A percentile compares a stretch with the other conserved stretches of the same genome.
Conservation (phyloP, 1,140 invertebrate genomes). For the Lucilia cuprina region DNA sequence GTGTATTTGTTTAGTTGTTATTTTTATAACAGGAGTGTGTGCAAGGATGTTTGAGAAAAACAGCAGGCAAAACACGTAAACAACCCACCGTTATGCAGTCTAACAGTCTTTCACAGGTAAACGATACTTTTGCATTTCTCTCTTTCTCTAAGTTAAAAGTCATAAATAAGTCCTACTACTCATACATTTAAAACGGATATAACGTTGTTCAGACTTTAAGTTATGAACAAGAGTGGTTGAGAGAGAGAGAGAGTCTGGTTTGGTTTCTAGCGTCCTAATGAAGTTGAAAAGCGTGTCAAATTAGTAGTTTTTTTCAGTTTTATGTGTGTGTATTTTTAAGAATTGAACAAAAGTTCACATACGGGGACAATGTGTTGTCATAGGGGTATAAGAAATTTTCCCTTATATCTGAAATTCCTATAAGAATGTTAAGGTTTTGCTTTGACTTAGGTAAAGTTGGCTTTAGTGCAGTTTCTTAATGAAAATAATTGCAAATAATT, state of each 20-base stretch:
- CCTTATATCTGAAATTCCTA: not conserved
- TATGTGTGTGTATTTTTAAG: not conserved
- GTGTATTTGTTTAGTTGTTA: not conserved
- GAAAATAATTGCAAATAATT: no score
- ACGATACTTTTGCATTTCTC: not conserved
- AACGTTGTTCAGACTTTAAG: not conserved
- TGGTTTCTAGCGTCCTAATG: not conserved
- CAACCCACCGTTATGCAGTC: no score
- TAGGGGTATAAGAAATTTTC: not conserved
- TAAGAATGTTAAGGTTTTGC: not conserved
- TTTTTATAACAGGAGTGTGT: not conserved
- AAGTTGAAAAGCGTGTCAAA: conserved; percentile 1
- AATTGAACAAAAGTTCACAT: not conserved
- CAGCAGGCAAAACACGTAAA: not conserved
- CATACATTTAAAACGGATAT: not conserved
- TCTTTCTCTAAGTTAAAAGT: not conserved
- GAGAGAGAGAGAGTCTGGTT: not conserved
- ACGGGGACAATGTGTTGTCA: conserved; percentile 2
- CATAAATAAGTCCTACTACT: not conserved
- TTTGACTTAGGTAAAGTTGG: no score
- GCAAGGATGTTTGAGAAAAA: not conserved
- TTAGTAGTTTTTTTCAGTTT: not conserved
- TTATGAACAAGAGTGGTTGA: not conserved
- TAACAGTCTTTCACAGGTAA: not conserved
- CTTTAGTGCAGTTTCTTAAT: no score